A percentile compares a stretch with the other conserved stretches of the same genome.
Evolutionary conservation across 2,113 vertebrate genomes (phyloP).

Genomic region (Trematomus loennbergii): DNA sequence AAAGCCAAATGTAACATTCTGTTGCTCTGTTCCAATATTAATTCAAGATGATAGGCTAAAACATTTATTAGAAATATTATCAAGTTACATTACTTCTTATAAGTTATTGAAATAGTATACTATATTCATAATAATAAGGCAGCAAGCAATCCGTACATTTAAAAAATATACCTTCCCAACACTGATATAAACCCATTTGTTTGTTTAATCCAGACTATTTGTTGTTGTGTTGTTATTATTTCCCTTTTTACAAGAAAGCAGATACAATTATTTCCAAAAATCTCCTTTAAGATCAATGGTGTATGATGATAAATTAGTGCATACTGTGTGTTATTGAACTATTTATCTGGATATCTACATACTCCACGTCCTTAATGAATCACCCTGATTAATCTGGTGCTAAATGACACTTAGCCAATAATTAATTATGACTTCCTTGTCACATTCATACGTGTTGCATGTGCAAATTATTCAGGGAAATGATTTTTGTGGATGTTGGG

Average conservation of each 20-base stretch:
- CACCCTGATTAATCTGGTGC: constrained; percentile 15
- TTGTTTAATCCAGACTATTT: not conserved
- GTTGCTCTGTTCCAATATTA: too few species aligned
- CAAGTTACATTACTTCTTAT: too few species aligned
- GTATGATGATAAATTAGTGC: not conserved
- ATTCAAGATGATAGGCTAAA: too few species aligned
- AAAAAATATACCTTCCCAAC: too few species aligned
- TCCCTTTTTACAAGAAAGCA: not conserved
- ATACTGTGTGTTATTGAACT: not conserved
- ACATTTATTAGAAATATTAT: too few species aligned
- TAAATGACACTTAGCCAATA: constrained; percentile 21
- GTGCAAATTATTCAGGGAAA: not conserved
- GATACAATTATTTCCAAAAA: not conserved
- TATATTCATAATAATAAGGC: too few species aligned
- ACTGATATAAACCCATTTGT: not conserved
- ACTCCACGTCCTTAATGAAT: not conserved
- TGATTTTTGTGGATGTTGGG: constrained; percentile 12
- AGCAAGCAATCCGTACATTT: too few species aligned
- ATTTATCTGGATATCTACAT: not conserved
- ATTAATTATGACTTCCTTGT: constrained; percentile 1
- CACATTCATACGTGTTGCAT: not conserved
- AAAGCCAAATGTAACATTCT: too few species aligned
- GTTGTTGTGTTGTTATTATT: not conserved
- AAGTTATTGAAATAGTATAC: too few species aligned
- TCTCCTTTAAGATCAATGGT: not conserved